phyloP scores from a whole-genome alignment of 2,888 invertebrate species.

The Belgica antarctica region DNA sequence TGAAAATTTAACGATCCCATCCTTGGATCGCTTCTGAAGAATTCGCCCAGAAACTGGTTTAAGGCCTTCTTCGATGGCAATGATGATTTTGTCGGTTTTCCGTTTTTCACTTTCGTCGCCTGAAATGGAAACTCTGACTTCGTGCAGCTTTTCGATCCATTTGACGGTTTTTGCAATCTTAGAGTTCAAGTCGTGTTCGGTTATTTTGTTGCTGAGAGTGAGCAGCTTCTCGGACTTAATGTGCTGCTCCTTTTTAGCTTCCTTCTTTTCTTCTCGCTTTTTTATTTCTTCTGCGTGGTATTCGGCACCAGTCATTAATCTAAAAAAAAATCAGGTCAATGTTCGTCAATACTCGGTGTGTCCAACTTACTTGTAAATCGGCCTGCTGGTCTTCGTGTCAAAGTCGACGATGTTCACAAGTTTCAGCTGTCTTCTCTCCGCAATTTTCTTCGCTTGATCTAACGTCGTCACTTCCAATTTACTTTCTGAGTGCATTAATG shows the following conservation, averaged over 20 bases:
- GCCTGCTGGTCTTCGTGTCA: conserved; percentile 66
- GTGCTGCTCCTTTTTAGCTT: conserved; percentile 45
- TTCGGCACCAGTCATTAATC: conserved; percentile 66
- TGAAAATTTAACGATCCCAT: conserved; percentile 46
- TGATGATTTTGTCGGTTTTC: conserved; percentile 24
- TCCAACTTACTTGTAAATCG: conserved; percentile 62
- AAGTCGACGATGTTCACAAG: conserved; percentile 67
- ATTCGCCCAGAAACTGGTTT: conserved; percentile 46
- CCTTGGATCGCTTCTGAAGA: conserved; percentile 47
- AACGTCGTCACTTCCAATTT: conserved; percentile 62
- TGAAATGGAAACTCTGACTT: conserved; percentile 49
- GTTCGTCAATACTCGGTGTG: not conserved
- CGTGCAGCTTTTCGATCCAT: conserved; percentile 50
- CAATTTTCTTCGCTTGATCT: conserved; percentile 68
- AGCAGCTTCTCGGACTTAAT: conserved; percentile 49
- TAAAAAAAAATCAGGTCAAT: conserved; percentile 47
- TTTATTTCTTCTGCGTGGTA: conserved; percentile 62
- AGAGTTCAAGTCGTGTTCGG: conserved; percentile 51
- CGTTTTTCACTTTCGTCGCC: conserved; percentile 46
- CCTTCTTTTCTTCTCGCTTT: conserved; percentile 42
- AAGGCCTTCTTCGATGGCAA: conserved; percentile 33
- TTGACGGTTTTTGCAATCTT: conserved; percentile 51
- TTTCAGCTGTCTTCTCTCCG: conserved; percentile 66
- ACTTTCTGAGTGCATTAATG: conserved; percentile 62
- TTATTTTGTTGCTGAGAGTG: conserved; percentile 50